Evolutionary conservation across 2,888 invertebrate genomes (phyloP), one percentile per base, ranked within the genome.

Genomic region (Tetragonisca angustula): DNA sequence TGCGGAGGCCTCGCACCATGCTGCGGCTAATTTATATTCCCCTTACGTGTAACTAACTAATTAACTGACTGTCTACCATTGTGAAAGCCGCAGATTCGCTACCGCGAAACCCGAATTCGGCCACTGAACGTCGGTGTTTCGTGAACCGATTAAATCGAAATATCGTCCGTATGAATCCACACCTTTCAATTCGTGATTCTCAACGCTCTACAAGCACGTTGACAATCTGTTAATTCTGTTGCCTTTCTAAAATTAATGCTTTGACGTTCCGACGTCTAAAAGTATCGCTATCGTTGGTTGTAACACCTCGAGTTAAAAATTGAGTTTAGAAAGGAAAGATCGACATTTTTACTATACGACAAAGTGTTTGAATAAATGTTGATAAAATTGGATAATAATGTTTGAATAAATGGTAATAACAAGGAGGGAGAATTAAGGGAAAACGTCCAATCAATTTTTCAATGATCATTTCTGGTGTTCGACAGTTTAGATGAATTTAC

Each of bases 41-140:
- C 68, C 85, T 81, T 85, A 85, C 54, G 75, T 81, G 77, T 67
- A 85, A 76, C 76, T 77, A 74, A 77, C 73, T 85, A 80, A 85
- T 85, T 85, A 85, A 84, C 85, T 21, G 70, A 68, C 80, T 71
- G 76, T 17, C 84, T 68, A 59, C 65, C 64, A 67, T 70, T 68
- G 75, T 27, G 65, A 54, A 52, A 64, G 24, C 84, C 79, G 24
- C 80, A 77, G 74, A 61, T 73, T 76, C 76, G 59, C 71, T 56
- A 59, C 72, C 59, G 36, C 79, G 43, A 76, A 81, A 81, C 80
- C 85, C n/a, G 65, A 76, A 71, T 21, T 54, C 49, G 74, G 27
- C 73, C 73, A 59, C 73, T 32, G 54, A 52, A 65, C 68, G 52
- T 27, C 21, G 19, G 61, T 4, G 19, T 13, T n/a, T 82, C 36